Conservation (phyloP, 2,888 invertebrate species). For the Scaptodrosophila latifasciaeformis region DNA sequence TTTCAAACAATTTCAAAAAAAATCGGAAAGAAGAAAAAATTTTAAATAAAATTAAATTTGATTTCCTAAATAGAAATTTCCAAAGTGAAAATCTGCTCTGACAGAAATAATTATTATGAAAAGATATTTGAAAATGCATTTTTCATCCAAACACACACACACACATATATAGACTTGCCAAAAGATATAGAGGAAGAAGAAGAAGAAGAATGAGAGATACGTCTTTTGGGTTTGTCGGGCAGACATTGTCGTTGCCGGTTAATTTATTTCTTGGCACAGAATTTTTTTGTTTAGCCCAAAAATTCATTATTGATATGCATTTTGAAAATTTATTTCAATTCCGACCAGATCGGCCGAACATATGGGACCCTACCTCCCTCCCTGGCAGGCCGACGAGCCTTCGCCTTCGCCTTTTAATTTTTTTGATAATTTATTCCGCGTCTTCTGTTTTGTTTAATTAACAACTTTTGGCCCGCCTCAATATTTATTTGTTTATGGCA, state of each 20-base stretch:
- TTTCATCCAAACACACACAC: neutral
- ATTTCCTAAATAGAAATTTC: conserved; percentile 4
- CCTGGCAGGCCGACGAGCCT: too few species aligned
- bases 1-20: too few species aligned
- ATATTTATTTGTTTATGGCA: conserved; percentile 41
- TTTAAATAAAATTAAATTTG: neutral
- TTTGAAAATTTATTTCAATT: too few species aligned
- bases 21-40: too few species aligned
- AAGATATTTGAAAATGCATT: conserved; percentile 1
- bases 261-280: conserved; percentile 53
- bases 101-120: too few species aligned
- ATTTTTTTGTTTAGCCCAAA: conserved; percentile 1
- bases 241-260: conserved; percentile 16
- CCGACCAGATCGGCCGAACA: too few species aligned
- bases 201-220: neutral
- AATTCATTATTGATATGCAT: too few species aligned
- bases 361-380: neutral
- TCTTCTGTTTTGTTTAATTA: conserved; percentile 53
- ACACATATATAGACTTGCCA: neutral
- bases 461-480: conserved; percentile 39
- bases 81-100: neutral
- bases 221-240: neutral
- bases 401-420: too few species aligned
- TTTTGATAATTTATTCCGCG: too few species aligned
- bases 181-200: neutral